Conservation (phyloP, 2,797 vertebrate genomes). For the Typhlichthys subterraneus region DNA sequence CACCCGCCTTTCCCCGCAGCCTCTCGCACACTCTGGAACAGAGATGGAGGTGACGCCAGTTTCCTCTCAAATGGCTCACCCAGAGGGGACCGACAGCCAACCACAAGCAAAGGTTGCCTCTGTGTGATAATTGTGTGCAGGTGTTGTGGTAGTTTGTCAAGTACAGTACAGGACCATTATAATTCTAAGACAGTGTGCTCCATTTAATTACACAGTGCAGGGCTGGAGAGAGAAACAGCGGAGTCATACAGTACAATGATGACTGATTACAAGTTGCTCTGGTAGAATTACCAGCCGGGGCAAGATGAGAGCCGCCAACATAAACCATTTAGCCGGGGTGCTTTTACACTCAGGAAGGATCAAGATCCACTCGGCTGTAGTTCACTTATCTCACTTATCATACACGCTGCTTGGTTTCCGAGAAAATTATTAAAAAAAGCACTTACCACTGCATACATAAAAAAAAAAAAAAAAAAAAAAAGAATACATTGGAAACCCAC, state of each 20-base stretch:
- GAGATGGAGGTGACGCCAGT: conserved; percentile 59
- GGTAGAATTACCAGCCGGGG: conserved; percentile 48
- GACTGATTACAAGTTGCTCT: conserved; percentile 66
- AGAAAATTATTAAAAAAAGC: conserved; percentile 23
- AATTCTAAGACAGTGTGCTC: not conserved
- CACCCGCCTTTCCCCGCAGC: conserved; percentile 40
- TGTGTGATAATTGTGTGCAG: too few relatives aligned
- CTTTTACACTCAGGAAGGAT: conserved; percentile 58
- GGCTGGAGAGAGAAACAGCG: conserved; percentile 39
- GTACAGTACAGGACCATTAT: not conserved
- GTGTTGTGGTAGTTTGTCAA: conserved; percentile 17
- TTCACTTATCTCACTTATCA: conserved; percentile 33
- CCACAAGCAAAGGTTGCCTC: too few relatives aligned
- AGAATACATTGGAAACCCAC: conserved; percentile 28
- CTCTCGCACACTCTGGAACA: conserved; percentile 48
- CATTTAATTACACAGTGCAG: conserved; percentile 10
- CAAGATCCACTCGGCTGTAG: conserved; percentile 43
- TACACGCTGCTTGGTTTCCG: conserved; percentile 46
- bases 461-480: not conserved
- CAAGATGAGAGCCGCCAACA: conserved; percentile 48
- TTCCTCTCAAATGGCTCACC: conserved; percentile 62
- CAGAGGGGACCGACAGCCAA: conserved; percentile 33
- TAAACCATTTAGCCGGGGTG: conserved; percentile 49
- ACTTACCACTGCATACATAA: conserved; percentile 21
- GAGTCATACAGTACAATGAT: conserved; percentile 68